phyloP scores from a whole-genome alignment of 2,888 invertebrate genomes.

The Fragum fragum region DNA sequence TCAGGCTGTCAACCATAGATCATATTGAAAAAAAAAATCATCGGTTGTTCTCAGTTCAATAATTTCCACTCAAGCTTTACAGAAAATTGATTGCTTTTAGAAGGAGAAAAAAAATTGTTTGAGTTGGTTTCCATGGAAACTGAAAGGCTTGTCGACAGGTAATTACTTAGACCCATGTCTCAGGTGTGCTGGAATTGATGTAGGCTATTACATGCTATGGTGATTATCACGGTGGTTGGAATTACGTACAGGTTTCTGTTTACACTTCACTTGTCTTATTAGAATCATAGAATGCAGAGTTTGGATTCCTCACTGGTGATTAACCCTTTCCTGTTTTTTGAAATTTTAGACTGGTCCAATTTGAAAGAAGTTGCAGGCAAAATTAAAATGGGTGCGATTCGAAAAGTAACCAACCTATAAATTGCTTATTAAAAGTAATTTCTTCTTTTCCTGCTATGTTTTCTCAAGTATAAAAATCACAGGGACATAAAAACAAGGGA shows the following conservation, averaged over 20 bases:
- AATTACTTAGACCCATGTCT: conserved; percentile 59
- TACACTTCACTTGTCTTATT: conserved; percentile 17
- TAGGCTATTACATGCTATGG: conserved; percentile 35
- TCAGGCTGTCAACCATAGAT: conserved; percentile 23
- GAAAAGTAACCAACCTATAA: too few species aligned
- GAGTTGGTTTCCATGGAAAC: conserved; percentile 59
- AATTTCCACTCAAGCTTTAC: conserved; percentile 28
- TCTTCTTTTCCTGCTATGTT: too few species aligned
- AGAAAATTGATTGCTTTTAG: conserved; percentile 34
- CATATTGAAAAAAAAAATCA: conserved; percentile 26
- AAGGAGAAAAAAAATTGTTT: conserved; percentile 38
- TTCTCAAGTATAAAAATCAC: too few species aligned
- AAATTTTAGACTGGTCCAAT: too few species aligned
- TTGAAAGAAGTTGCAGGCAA: too few species aligned
- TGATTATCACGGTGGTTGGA: conserved; percentile 22
- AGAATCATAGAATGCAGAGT: too few species aligned
- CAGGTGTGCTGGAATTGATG: conserved; percentile 48
- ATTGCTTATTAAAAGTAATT: too few species aligned
- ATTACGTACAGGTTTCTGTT: background rate
- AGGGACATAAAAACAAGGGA: too few species aligned
- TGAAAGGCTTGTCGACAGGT: conserved; percentile 65
- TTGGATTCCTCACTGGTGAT: too few species aligned
- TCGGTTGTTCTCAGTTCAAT: conserved; percentile 39
- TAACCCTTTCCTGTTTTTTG: too few species aligned
- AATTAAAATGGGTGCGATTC: too few species aligned